Evolutionary conservation across 2,888 invertebrate genomes (phyloP).

Genomic region (Drosophila demipolita): DNA sequence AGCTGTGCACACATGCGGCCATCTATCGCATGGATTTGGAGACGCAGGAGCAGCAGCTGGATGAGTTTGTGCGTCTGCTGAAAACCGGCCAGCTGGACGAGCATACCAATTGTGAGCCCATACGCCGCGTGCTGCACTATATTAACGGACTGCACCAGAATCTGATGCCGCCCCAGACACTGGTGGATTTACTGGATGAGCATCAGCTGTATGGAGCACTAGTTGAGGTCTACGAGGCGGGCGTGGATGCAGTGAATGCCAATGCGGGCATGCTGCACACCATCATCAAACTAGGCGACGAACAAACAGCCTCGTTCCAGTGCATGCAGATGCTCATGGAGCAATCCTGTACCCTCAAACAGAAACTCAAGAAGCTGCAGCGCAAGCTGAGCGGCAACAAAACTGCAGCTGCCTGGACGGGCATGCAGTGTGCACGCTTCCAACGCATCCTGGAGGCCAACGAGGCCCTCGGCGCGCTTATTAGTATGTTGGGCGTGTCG

Average conservation of each 20-base stretch:
- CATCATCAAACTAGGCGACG: slow-evolving; percentile 87
- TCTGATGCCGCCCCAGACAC: slow-evolving; percentile 90
- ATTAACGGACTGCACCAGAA: slow-evolving; percentile 93
- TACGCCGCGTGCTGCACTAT: slow-evolving; percentile 94
- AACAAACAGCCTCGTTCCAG: slow-evolving; percentile 89
- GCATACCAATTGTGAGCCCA: slow-evolving; percentile 93
- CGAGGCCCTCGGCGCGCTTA: slow-evolving; percentile 87
- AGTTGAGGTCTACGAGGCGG: slow-evolving; percentile 87
- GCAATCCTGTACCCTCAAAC: slow-evolving; percentile 90
- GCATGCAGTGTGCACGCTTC: slow-evolving; percentile 82
- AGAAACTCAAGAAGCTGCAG: slow-evolving; percentile 92
- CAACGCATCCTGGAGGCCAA: slow-evolving; percentile 87
- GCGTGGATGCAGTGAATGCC: slow-evolving; percentile 89
- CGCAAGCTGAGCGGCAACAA: slow-evolving; percentile 87
- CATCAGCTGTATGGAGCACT: slow-evolving; percentile 87
- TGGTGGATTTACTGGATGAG: slow-evolving; percentile 87
- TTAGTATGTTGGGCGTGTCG: slow-evolving; percentile 87
- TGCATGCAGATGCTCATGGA: slow-evolving; percentile 91
- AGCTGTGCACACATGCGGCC: slow-evolving; percentile 93
- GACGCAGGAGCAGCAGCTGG: slow-evolving; percentile 95
- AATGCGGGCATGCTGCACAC: slow-evolving; percentile 88
- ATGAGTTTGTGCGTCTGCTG: slow-evolving; percentile 94
- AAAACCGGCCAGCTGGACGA: slow-evolving; percentile 97
- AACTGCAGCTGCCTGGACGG: slow-evolving; percentile 84
- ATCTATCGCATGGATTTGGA: slow-evolving; percentile 94